Base-by-base conservation (phyloP, 2,113 vertebrate genomes). In the Atrichornis clamosus region DNA sequence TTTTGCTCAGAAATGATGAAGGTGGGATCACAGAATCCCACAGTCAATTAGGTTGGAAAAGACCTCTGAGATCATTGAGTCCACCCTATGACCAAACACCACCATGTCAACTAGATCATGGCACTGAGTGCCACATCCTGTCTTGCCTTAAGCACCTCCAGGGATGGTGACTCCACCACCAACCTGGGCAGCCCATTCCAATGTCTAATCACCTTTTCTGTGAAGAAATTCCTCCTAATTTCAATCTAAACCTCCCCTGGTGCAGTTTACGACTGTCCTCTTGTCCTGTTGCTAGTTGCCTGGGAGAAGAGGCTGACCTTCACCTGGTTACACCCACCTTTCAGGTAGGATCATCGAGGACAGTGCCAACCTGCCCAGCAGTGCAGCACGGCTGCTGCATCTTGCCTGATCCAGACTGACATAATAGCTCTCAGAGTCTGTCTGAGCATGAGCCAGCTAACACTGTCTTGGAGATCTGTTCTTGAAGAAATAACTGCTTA, bases 401-500 rank as follows among this genome's bases (percentile, higher is more conserved):
- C 60, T 72, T 60, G 47, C 44, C 72, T 90, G 70, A 58, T 76
- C 11, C 14, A 68, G 32, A 52, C 15, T 50, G 77, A 56, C 41
- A 55, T 13, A 67, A 89, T 15, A 95, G 52, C 58, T 94, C 87
- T 76, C 53, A 50, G 28, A 77, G 67, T 75, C 37, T 82, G 77
- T 41, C 81, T 85, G 69, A 92, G 53, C 49, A 60, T 19, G 18
- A 94, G 79, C 88, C 88, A 95, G 4, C 49, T 50, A 90, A 83
- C 37, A 16, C 39, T 46, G 41, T 15, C 18, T 7, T 83, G 55
- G 37, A 76, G 77, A 89, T 75, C 65, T 68, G 52, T 13, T 87
- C 84, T 75, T 81, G 67, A 82, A 84, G 78, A 82, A 87, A 13
- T 49, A 74, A 92, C 87, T 93, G 62, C 52, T 81, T 92, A 18